These are phyloP conservation scores for Aldrovandia affinis DNA, from an alignment of 2,797 vertebrate genomes.

Conservation along the genomic window DNA sequence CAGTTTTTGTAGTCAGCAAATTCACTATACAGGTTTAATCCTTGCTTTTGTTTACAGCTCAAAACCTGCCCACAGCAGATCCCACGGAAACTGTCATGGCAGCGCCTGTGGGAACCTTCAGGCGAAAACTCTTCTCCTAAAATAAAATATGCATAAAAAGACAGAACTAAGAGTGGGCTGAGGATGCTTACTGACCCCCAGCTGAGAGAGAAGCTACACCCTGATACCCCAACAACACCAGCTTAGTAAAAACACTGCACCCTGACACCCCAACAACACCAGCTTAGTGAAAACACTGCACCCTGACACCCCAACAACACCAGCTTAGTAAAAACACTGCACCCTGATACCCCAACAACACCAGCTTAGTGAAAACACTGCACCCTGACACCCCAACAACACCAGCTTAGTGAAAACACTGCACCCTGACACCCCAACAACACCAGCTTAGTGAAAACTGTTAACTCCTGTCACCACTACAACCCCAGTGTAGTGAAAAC, in stretches of 20 bases:
- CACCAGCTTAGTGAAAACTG: too few relatives aligned
- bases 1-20: background rate
- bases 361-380: background rate
- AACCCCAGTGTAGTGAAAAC: background rate
- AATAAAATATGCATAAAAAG: background rate
- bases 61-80: too few relatives aligned
- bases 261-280: background rate
- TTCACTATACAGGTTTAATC: conserved; percentile 11
- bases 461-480: background rate
- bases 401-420: background rate
- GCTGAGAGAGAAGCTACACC: too few relatives aligned
- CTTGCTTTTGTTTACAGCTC: background rate
- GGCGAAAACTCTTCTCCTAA: too few relatives aligned
- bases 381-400: background rate
- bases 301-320: background rate
- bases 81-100: too few relatives aligned
- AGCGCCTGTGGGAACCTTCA: too few relatives aligned
- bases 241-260: background rate
- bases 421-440: too few relatives aligned
- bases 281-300: background rate
- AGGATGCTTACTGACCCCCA: too few relatives aligned
- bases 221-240: too few relatives aligned
- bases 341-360: background rate
- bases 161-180: background rate
- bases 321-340: background rate